Conservation (phyloP, 2,797 vertebrate species). For the Threskiornis aethiopicus region DNA sequence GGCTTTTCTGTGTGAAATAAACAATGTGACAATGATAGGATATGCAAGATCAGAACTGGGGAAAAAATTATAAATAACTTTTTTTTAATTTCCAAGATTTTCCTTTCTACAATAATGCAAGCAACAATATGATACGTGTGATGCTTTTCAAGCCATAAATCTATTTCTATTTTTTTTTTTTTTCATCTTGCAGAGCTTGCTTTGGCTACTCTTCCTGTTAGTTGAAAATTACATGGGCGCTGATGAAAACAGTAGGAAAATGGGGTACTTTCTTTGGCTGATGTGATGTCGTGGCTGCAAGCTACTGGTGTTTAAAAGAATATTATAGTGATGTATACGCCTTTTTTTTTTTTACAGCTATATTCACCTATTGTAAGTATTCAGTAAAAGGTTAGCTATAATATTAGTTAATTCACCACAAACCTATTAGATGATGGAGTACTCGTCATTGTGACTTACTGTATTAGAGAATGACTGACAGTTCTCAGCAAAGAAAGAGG, state of each 20-base stretch:
- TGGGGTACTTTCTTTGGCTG: not conserved
- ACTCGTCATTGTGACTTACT: conserved; percentile 41
- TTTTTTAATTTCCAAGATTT: not conserved
- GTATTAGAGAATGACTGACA: conserved; percentile 52
- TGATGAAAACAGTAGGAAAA: conserved; percentile 39
- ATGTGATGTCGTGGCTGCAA: conserved; percentile 9
- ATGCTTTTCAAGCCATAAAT: not conserved
- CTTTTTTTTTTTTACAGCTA: not conserved
- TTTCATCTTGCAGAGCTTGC: conserved; percentile 19
- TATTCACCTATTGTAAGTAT: conserved; percentile 23
- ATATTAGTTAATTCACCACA: conserved; percentile 34
- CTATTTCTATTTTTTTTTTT: not conserved
- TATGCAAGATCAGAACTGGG: not conserved
- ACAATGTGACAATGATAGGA: not conserved
- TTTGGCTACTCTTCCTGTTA: conserved; percentile 51
- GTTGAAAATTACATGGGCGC: conserved; percentile 30
- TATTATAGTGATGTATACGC: not conserved
- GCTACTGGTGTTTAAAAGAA: conserved; percentile 32
- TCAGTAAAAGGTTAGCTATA: conserved; percentile 25
- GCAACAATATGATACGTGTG: not conserved
- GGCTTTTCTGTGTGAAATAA: conserved; percentile 52
- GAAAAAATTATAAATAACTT: not conserved
- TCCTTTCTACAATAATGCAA: conserved; percentile 20
- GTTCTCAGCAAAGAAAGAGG: conserved; percentile 25
- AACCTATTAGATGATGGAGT: conserved; percentile 38